Base-by-base conservation (phyloP, 2,797 vertebrate genomes). In the Scolopax rusticola region DNA sequence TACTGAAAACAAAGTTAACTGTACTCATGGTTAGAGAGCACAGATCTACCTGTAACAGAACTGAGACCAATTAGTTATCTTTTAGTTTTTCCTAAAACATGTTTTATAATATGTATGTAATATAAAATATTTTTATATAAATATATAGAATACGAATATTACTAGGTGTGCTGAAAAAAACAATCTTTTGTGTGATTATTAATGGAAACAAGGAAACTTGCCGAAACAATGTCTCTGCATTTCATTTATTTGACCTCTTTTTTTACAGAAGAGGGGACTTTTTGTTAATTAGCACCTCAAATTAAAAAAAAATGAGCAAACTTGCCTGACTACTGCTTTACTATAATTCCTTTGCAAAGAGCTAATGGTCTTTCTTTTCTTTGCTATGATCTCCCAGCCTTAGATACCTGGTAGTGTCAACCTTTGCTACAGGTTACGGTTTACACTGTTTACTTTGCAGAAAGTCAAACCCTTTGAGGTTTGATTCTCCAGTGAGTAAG, bases 1-100 rank as follows among this genome's bases (percentile, higher is more conserved):
- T 68, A 67, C 53, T 69, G 63, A 38, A 84, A 86, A 67, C 11
- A 92, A 96, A 77, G 74, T 92, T 30, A 91, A 82, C 68, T 40
- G 11, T 61, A 71, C 63, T 86, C 84, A 70, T 41, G 8, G 10
- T 89, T 59, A 54, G 77, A 89, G 28, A 96, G 6, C 61, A 91
- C 20, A 67, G 8, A 8, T 32, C n/a, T 43, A 12, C 50, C 70
- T 53, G 9, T 47, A 70, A 65, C 24, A 54, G 4, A 45, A 56
- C 5, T 28, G 14, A 32, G 21, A 48, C 1, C 2, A 67, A 54
- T 51, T 63, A 18, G 65, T 36, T 71, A 18, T 57, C 24, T 36
- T 43, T 74, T 8, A 78, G 6, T 65, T 81, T 68, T 4, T 83
- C 11, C 28, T 48, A 50, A 75, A 68, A 4, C 3, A 28, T 33